Percentiles rank a stretch among this genome's conserved stretches.
These are phyloP conservation scores for Dexiosoma caninum DNA, from an alignment of 2,888 invertebrate species.

Conservation along the genomic window DNA sequence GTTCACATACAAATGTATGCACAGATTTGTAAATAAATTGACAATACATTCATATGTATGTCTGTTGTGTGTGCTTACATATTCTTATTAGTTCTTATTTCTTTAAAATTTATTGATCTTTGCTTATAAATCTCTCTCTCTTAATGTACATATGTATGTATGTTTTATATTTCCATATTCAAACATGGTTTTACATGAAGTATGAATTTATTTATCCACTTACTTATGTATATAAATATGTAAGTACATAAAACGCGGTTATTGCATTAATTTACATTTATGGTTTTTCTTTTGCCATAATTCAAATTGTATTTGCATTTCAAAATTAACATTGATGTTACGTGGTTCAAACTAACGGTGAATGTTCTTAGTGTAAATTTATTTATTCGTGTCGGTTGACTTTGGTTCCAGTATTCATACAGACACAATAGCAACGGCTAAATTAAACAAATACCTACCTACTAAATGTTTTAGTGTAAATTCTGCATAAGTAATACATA, in stretches of 20 bases:
- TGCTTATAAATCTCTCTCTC: background rate
- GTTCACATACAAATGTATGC: background rate
- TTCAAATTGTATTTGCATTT: conserved; percentile 77
- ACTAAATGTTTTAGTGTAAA: background rate
- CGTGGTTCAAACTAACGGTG: conserved; percentile 68
- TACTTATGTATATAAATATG: background rate
- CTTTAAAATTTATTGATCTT: background rate
- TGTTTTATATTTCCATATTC: background rate
- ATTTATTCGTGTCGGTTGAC: conserved; percentile 5
- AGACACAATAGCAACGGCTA: background rate
- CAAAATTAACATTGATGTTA: conserved; percentile 74
- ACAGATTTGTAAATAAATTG: background rate
- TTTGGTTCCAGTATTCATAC: background rate
- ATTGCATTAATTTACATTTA: conserved; percentile 49
- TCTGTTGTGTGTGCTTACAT: too few species aligned
- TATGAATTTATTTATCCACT: too few species aligned
- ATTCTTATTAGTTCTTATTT: too few species aligned
- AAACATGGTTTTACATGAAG: background rate
- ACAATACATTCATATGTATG: background rate
- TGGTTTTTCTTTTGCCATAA: conserved; percentile 66
- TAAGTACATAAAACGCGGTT: conserved; percentile 5
- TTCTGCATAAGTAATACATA: conserved; percentile 15
- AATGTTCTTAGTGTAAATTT: conserved; percentile 3
- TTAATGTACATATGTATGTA: background rate
- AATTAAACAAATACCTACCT: background rate